Conservation (phyloP, 2,113 vertebrate genomes). For the Nicator chloris region DNA sequence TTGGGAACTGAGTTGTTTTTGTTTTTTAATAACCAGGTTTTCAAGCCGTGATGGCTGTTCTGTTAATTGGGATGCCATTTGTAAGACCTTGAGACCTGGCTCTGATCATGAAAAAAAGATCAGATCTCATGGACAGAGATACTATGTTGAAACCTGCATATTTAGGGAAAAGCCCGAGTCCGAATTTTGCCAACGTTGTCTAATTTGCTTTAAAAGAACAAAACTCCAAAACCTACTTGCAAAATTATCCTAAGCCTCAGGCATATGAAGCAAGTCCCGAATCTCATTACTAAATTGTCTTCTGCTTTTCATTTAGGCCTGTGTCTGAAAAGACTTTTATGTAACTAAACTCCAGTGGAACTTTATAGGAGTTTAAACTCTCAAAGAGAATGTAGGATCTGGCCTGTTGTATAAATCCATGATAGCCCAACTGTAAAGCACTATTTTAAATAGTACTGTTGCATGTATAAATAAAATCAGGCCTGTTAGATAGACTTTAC, state of each 20-base stretch:
- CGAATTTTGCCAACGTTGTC: neutral
- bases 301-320: neutral
- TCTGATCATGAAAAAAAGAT: conserved; percentile 41
- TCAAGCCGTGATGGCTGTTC: neutral
- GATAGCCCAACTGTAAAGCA: neutral
- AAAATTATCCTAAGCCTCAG: conserved; percentile 5
- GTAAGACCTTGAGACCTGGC: conserved; percentile 23
- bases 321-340: neutral
- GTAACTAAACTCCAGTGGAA: neutral
- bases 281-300: conserved; percentile 16
- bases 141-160: neutral
- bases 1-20: conserved; percentile 28
- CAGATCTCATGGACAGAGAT: neutral
- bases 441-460: neutral
- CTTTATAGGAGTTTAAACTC: neutral
- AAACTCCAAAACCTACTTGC: neutral
- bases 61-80: conserved; percentile 51
- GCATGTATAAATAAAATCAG: neutral
- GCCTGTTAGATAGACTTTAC: neutral
- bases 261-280: neutral
- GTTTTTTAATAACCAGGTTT: conserved; percentile 15
- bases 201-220: conserved; percentile 13
- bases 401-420: neutral
- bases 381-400: neutral
- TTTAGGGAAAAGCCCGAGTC: neutral